These are phyloP conservation scores for Potamilus streckersoni DNA, from an alignment of 1,140 invertebrate genomes.

Conservation along the genomic window DNA sequence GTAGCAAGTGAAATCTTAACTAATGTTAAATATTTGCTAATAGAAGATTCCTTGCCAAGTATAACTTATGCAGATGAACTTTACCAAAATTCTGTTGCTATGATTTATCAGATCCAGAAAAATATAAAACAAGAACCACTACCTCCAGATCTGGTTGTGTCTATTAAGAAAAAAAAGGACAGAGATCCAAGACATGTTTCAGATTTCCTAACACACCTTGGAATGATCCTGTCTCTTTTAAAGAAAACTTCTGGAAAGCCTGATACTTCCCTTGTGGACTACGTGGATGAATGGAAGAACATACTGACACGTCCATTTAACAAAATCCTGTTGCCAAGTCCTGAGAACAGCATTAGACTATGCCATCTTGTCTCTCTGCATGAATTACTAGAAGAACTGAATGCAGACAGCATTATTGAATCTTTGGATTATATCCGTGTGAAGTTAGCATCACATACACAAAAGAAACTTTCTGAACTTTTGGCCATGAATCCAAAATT, in stretches of 20 bases:
- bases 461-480: conserved; percentile 6
- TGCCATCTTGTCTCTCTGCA: conserved; percentile 16
- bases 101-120: conserved; percentile 5
- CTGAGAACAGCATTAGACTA: conserved; percentile 4
- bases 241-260: conserved; percentile 11
- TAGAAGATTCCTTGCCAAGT: neutral
- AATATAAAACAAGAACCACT: conserved; percentile 9
- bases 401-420: conserved; percentile 17
- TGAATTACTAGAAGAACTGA: conserved; percentile 21
- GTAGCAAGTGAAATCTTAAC: neutral
- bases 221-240: conserved; percentile 18
- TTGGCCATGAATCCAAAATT: neutral
- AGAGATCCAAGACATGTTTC: conserved; percentile 4
- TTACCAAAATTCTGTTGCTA: conserved; percentile 5
- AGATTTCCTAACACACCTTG: conserved; percentile 13
- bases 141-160: neutral
- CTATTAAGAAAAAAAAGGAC: neutral
- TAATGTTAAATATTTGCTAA: conserved; percentile 11
- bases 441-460: neutral
- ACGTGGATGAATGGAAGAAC: neutral
- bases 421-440: neutral
- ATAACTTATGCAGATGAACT: conserved; percentile 24
- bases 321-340: conserved; percentile 9
- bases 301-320: conserved; percentile 4
- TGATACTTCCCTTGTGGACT: conserved; percentile 3